Base-by-base conservation (phyloP, 2,797 vertebrate species). In the Enteromius paludinosus region DNA sequence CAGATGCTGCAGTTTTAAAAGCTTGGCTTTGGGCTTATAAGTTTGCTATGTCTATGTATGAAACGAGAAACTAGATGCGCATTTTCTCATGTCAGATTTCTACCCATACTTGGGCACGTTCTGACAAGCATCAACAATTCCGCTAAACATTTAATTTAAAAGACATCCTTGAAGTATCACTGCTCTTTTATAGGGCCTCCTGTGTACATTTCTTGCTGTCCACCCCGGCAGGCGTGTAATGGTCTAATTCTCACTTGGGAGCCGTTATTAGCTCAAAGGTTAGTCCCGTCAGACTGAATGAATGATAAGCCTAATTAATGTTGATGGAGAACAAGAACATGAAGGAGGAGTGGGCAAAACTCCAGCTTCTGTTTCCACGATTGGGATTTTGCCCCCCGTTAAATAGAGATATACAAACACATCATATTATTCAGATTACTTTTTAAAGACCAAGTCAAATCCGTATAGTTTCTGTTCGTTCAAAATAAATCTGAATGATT, bases 261-360 rank as follows among this genome's bases (percentile, higher is more conserved):
- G 81, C 70, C 49, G 41, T 83, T 80, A 85, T 86, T 88, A 88
- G 78, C 85, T 79, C 68, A 82, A 85, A 88, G 83, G 81, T 86
- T 85, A 71, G 20, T 85, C 20, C n/a, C 11, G 59, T 77, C 78
- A 62, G 59, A 79, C 83, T 72, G 75, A 86, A 83, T 70, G 30
- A 85, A 79, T 74, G 75, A 82, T 75, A 70, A 54, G 52, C 73
- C 83, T 88, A 86, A 86, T 88, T 79, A 82, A 82, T 72, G 56
- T 82, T 85, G 83, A 85, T 78, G 20, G 69, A 83, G 77, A 52
- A 64, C 80, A 74, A 77, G 84, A 43, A 38, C 76, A 73, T 59
- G 25, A 66, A 35, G 72, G 82, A 70, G 47, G 68, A 81, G 76
- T 81, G 25, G 79, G 18, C 72, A 77, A 84, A 84, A 81, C 78